Evolutionary conservation across 2,797 vertebrate genomes (phyloP).

Genomic region (Anniella stebbinsi): DNA sequence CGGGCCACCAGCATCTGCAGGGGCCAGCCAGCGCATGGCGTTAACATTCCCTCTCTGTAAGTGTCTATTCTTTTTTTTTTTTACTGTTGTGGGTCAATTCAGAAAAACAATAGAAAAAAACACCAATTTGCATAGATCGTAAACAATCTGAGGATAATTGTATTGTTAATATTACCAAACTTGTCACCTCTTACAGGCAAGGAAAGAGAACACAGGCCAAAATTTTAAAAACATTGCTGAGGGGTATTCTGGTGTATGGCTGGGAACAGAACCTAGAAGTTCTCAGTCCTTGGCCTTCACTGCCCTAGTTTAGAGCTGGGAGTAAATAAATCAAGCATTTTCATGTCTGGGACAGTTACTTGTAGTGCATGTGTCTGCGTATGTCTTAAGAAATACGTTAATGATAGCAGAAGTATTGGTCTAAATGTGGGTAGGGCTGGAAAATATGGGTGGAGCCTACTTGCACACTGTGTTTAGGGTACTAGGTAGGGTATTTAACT

Average conservation of each 20-base stretch:
- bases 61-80: slow-evolving; percentile 71
- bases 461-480: not conserved
- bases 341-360: not conserved
- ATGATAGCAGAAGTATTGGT: not conserved
- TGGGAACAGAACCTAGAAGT: not conserved
- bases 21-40: slow-evolving; percentile 77
- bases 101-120: slow-evolving; percentile 9
- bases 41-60: slow-evolving; percentile 79
- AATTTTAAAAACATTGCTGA: slow-evolving; percentile 10
- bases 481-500: not conserved
- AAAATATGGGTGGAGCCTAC: not conserved
- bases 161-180: slow-evolving; percentile 22
- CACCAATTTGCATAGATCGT: not conserved
- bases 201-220: slow-evolving; percentile 18
- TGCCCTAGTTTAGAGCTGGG: not conserved
- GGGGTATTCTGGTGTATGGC: not conserved
- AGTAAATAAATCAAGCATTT: not conserved
- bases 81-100: slow-evolving; percentile 55
- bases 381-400: not conserved
- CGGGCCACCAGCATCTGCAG: slow-evolving; percentile 75
- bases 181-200: slow-evolving; percentile 19
- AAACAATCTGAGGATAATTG: not conserved
- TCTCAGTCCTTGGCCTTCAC: not conserved
- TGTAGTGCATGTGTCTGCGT: not conserved
- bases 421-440: not conserved